A percentile compares a stretch with the other conserved stretches of the same genome.
These are phyloP conservation scores for Heliconius himera DNA, from an alignment of 1,140 invertebrate genomes.

Conservation along the genomic window DNA sequence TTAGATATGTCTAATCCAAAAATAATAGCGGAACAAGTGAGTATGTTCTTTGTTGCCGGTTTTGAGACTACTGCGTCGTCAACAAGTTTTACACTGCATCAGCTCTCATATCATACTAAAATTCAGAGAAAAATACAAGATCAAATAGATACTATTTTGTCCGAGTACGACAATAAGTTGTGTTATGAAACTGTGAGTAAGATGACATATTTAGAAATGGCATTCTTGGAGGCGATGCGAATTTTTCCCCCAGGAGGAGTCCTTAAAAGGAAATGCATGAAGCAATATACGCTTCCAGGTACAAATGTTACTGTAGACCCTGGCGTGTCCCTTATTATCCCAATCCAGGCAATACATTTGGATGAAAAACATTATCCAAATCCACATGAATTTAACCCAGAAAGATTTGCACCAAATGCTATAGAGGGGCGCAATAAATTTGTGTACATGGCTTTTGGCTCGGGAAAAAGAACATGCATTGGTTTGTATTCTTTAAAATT, in stretches of 20 bases:
- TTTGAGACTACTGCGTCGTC: slow-evolving; percentile 35
- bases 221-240: slow-evolving; percentile 44
- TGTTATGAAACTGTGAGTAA: slow-evolving; percentile 59
- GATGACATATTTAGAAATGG: slow-evolving; percentile 64
- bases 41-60: slow-evolving; percentile 30
- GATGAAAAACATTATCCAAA: slow-evolving; percentile 38
- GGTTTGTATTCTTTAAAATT: slow-evolving; percentile 24
- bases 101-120: slow-evolving; percentile 29
- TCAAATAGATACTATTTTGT: slow-evolving; percentile 49
- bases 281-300: slow-evolving; percentile 39
- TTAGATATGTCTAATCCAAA: background rate
- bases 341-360: slow-evolving; percentile 32
- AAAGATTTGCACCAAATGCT: slow-evolving; percentile 29
- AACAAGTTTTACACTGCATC: slow-evolving; percentile 31
- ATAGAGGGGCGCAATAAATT: slow-evolving; percentile 12
- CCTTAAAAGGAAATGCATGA: slow-evolving; percentile 35
- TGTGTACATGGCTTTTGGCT: slow-evolving; percentile 39
- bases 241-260: slow-evolving; percentile 15
- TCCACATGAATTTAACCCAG: slow-evolving; percentile 36
- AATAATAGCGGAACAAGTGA: slow-evolving; percentile 20
- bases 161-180: slow-evolving; percentile 56
- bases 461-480: slow-evolving; percentile 41
- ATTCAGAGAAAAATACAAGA: slow-evolving; percentile 34
- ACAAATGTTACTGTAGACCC: slow-evolving; percentile 37
- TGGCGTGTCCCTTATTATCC: slow-evolving; percentile 39